phyloP scores from a whole-genome alignment of 2,888 invertebrate genomes.

The Melieria omissa region DNA sequence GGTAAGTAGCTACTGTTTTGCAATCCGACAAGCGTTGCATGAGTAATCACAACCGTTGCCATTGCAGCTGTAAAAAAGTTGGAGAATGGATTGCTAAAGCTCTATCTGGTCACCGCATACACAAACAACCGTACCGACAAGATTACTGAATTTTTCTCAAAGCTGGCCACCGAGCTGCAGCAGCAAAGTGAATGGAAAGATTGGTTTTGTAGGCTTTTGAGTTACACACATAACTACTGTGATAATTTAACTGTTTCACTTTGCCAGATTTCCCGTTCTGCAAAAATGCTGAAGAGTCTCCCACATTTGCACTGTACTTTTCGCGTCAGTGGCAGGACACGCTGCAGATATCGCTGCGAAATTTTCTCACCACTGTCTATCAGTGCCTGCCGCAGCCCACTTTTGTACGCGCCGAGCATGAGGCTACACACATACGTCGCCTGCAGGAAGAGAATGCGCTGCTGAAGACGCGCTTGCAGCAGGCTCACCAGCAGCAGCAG shows the following conservation, averaged over 20 bases:
- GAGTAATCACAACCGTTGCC: neutral
- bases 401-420: conserved; percentile 86
- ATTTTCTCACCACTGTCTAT: conserved; percentile 89
- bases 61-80: conserved; percentile 79
- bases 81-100: conserved; percentile 86
- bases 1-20: conserved; percentile 67
- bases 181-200: conserved; percentile 94
- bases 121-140: conserved; percentile 86
- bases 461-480: conserved; percentile 69
- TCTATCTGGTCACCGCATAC: conserved; percentile 89
- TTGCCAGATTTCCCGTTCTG: conserved; percentile 88
- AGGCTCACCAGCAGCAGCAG: conserved; percentile 57
- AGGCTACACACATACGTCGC: conserved; percentile 80
- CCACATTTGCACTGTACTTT: conserved; percentile 87
- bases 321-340: conserved; percentile 96
- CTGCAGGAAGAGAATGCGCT: conserved; percentile 86
- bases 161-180: conserved; percentile 87
- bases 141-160: conserved; percentile 88
- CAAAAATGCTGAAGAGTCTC: conserved; percentile 91
- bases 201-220: conserved; percentile 87
- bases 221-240: neutral
- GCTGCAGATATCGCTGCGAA: conserved; percentile 87
- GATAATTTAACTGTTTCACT: neutral
- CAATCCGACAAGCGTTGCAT: neutral
- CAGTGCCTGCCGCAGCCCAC: conserved; percentile 90